A percentile compares a stretch with the other conserved stretches of the same genome.
phyloP scores from a whole-genome alignment of 2,797 vertebrate species.

The Amazona ochrocephala region DNA sequence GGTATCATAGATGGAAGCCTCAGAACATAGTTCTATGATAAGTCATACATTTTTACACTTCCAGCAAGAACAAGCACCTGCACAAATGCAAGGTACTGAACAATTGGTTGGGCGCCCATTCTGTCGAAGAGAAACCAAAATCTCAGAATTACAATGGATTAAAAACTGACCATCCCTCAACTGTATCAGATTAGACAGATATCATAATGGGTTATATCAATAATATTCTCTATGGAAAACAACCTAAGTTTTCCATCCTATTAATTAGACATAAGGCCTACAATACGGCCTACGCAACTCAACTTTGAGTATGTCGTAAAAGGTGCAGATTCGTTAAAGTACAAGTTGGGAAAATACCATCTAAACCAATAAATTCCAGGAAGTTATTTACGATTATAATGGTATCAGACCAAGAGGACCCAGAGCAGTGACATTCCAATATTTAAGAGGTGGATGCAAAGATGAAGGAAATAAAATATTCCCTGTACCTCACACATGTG shows the following conservation, averaged over 20 bases:
- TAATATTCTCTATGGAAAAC: not conserved
- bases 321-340: rapidly evolving
- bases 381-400: not conserved
- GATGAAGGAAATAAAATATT: not conserved
- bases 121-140: not conserved
- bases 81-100: not conserved
- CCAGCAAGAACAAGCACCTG: not conserved
- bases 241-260: not conserved
- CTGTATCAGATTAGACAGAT: not conserved
- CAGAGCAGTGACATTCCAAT: not conserved
- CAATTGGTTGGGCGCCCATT: not conserved
- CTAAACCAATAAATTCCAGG: not conserved
- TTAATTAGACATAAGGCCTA: not conserved
- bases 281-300: rapidly evolving
- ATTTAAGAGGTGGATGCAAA: not conserved
- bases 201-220: not conserved
- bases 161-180: not conserved
- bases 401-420: not conserved
- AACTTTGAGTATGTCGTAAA: not conserved
- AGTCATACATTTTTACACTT: not conserved
- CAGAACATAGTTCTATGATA: not conserved
- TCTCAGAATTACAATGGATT: not conserved
- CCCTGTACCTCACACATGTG: rapidly evolving
- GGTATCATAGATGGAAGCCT: not conserved
- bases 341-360: not conserved